Evolutionary conservation across 1,140 invertebrate genomes (phyloP), one percentile per base, ranked within the genome.

Genomic region (Bombus impatiens): DNA sequence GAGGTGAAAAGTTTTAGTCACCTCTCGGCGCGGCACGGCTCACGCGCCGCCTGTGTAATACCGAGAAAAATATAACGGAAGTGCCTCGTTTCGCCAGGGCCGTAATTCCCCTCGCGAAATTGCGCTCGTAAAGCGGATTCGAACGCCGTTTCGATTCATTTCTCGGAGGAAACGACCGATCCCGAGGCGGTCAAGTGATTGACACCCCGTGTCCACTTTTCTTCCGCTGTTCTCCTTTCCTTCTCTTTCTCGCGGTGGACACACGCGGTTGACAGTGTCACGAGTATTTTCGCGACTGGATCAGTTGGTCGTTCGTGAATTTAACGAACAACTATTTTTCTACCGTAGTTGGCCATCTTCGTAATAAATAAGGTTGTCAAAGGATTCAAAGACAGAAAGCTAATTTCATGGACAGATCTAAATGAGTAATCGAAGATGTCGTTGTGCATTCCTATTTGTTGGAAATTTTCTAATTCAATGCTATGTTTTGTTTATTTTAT

Each of bases 1-100:
- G 80, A 89, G 88, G 72, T 89, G 87, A 89, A 89, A 89, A 89
- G 88, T 67, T 80, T 70, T 67, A 72, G 77, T 80, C 84, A 59
- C 87, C 78, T 78, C 74, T 65, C 59, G 59, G 47, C 18, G 47
- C 47, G 47, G 47, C 47, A 53, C 47, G 47, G 47, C 47, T 53
- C 47, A 53, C 72, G 72, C 42, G 32, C 68, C 9, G 32, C 57
- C n/a, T 13, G 28, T 22, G 15, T 47, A 44, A 37, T 35, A 67
- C 77, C 25, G 76, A 84, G 72, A 87, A 77, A 81, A 83, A 74
- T 84, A 72, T 77, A 86, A 86, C 78, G 84, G 83, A 85, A 86
- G 71, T 32, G 84, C 65, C 42, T 44, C 37, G 74, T 68, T 68
- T 76, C 74, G 35, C 35, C 32, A 13, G 62, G 10, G n/a, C 82